Base-by-base conservation (phyloP, 2,113 vertebrate genomes). In the Deroptyus accipitrinus region DNA sequence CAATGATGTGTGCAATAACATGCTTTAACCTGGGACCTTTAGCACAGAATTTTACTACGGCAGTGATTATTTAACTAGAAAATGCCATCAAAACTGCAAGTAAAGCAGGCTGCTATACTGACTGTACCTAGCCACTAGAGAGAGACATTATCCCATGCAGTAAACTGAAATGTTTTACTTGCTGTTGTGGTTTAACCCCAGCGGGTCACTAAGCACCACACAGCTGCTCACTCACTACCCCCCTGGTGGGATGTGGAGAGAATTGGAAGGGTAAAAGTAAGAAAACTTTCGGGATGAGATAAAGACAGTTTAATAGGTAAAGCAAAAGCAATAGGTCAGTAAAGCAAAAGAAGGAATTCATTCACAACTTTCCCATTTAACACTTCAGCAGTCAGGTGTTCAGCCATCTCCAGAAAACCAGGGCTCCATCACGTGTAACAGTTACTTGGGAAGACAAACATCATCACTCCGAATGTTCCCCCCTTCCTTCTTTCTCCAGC, bases 101-200 rank as follows among this genome's bases (percentile, higher is more conserved):
- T 27, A n/a, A 75, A 87, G 62, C 85, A 80, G 62, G 63, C 15
- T 7, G 81, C 74, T 96, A 25, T 96, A 94, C 90, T 97, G 93
- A 84, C 94, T 96, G 84, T 90, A 93, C 95, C 94, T 97, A 94
- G 79, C 95, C 95, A 96, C 95, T 97, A 97, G 96, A 97, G 95
- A 96, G 96, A 97, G 96, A 97, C 96, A 95, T 97, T 80, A 92
- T 96, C 93, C 96, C 77, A 73, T 41, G 84, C 25, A 95, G 94
- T 82, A 87, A 92, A 89, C 77, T 28, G 62, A 72, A 95, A 61
- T 52, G 89, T 82, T 95, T 85, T 77, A 49, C 77, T 86, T 48
- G 44, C 11, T 70, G 63, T 57, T 6, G 5, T 57, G 55, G 35
- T 76, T 92, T 92, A 87, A 87, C 69, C 90, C 69, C 77, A 69